Conservation (phyloP, 1,140 invertebrate species). For the fruit fly (Drosophila melanogaster) region Release_6_plus_ISO1_MT NT_033777.3:7722501-7723000, state of each 20-base stretch:
- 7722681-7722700: background rate
- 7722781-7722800: slow-evolving; percentile 87
- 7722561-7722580: background rate
- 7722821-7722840: slow-evolving; percentile 96
- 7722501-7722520: slow-evolving; percentile 11
- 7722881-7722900: slow-evolving; percentile 99
- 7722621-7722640: background rate
- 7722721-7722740: background rate
- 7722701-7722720: background rate
- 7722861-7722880: slow-evolving; percentile 96
- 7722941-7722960: slow-evolving; percentile 99
- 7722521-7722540: slow-evolving; percentile 5
- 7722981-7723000: slow-evolving; percentile 63
- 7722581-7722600: background rate
- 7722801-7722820: slow-evolving; percentile 91
- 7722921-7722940: slow-evolving; percentile 97
- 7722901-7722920: slow-evolving; percentile 94
- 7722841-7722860: slow-evolving; percentile 95
- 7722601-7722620: slow-evolving; percentile 5
- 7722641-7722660: no score
- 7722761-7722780: background rate
- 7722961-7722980: slow-evolving; percentile 91
- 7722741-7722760: background rate
- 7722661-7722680: background rate
- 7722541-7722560: slow-evolving; percentile 47